These are phyloP conservation scores for Nycteola revayana DNA, from an alignment of 2,888 invertebrate species.

Conservation along the genomic window DNA sequence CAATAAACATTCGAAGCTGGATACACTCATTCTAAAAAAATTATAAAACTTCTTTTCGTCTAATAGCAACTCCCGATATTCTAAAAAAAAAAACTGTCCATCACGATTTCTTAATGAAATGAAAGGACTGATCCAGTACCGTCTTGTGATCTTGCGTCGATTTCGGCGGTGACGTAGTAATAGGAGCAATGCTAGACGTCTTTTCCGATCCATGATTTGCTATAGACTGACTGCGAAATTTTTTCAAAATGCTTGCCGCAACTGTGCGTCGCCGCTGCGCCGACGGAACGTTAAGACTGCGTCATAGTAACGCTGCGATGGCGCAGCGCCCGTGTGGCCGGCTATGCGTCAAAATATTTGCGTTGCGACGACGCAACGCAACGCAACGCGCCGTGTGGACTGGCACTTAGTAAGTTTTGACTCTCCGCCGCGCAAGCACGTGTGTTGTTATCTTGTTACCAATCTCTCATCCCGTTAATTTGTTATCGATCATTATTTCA, in stretches of 20 bases:
- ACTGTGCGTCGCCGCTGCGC: slow-evolving; percentile 22
- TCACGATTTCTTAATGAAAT: slow-evolving; percentile 28
- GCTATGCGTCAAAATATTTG: slow-evolving; percentile 26
- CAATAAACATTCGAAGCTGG: slow-evolving; percentile 32
- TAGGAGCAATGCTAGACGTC: slow-evolving; percentile 26
- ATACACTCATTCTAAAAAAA: slow-evolving; percentile 14
- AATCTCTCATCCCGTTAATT: no score
- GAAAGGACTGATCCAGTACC: slow-evolving; percentile 28
- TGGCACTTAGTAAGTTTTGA: no score
- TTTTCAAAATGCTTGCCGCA: slow-evolving; percentile 24
- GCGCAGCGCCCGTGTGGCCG: slow-evolving; percentile 22
- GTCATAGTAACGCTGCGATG: slow-evolving; percentile 15
- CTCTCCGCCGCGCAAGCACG: no score
- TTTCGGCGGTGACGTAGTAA: slow-evolving; percentile 33
- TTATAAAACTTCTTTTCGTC: slow-evolving; percentile 29
- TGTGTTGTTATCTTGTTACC: no score
- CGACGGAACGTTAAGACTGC: slow-evolving; percentile 16
- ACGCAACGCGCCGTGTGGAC: slow-evolving; percentile 10
- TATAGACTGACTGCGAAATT: slow-evolving; percentile 21
- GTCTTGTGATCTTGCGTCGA: slow-evolving; percentile 28
- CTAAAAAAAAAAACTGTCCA: slow-evolving; percentile 27
- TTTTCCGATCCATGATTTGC: slow-evolving; percentile 28
- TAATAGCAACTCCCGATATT: slow-evolving; percentile 28
- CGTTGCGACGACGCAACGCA: slow-evolving; percentile 21
- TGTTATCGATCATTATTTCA: no score